A percentile compares a stretch with the other conserved stretches of the same genome.
These are phyloP conservation scores for Mycetomoellerius zeteki DNA, from an alignment of 1,140 invertebrate genomes.

Conservation along the genomic window DNA sequence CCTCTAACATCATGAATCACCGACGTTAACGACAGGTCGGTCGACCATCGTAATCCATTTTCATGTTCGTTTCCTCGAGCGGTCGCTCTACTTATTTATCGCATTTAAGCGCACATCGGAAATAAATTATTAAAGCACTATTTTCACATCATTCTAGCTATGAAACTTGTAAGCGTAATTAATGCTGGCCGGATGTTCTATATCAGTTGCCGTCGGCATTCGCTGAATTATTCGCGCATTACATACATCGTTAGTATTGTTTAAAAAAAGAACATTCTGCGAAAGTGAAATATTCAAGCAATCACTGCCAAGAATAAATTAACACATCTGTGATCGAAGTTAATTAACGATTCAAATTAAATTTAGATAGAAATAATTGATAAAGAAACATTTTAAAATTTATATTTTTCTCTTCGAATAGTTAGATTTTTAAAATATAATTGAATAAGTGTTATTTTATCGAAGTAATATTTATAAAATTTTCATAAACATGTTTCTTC, in stretches of 20 bases:
- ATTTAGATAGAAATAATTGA: not conserved
- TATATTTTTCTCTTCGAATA: not conserved
- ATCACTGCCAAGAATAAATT: slow-evolving; percentile 17
- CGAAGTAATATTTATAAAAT: not conserved
- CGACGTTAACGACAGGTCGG: slow-evolving; percentile 55
- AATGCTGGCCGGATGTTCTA: slow-evolving; percentile 3
- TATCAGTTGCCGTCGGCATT: not conserved
- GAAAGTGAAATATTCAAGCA: not conserved
- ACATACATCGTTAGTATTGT: not conserved
- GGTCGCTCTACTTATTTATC: slow-evolving; percentile 42
- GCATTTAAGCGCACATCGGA: slow-evolving; percentile 1
- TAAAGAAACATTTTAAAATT: slow-evolving; percentile 6
- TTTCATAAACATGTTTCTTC: not conserved
- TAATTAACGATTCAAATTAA: not conserved
- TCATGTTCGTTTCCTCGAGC: not conserved
- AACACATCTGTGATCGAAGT: not conserved
- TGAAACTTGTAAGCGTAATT: slow-evolving; percentile 26
- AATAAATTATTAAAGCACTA: slow-evolving; percentile 58
- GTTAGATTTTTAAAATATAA: not conserved
- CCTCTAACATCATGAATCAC: slow-evolving; percentile 53
- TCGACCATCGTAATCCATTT: slow-evolving; percentile 47
- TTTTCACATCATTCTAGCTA: slow-evolving; percentile 37
- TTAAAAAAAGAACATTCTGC: slow-evolving; percentile 5
- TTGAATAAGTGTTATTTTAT: not conserved
- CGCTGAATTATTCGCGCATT: slow-evolving; percentile 41